A percentile compares a stretch with the other conserved stretches of the same genome.
These are phyloP conservation scores for Clostera curtula DNA, from an alignment of 2,888 invertebrate species.

Conservation along the genomic window DNA sequence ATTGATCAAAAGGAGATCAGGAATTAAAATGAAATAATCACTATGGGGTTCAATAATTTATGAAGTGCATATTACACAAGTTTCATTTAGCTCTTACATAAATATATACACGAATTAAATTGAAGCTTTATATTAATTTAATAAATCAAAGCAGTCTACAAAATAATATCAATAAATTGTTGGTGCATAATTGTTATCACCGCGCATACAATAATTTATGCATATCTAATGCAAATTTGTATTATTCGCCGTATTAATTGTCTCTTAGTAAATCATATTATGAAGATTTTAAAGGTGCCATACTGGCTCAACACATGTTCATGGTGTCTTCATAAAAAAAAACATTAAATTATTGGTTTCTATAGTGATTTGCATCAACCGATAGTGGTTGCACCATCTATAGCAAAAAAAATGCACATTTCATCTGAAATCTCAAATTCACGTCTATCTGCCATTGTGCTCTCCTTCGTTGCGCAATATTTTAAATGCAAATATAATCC, in stretches of 20 bases:
- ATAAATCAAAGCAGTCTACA: slow-evolving; percentile 67
- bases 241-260: no score
- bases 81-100: slow-evolving; percentile 59
- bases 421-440: no score
- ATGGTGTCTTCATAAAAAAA: no score
- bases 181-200: slow-evolving; percentile 24
- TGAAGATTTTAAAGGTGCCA: no score
- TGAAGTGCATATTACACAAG: slow-evolving; percentile 67
- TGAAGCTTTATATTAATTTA: slow-evolving; percentile 59
- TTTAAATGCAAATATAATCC: slow-evolving; percentile 55
- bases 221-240: no score
- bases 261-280: no score
- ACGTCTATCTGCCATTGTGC: slow-evolving; percentile 22
- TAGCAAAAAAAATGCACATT: no score
- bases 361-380: no score
- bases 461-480: slow-evolving; percentile 23
- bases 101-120: slow-evolving; percentile 63
- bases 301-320: no score
- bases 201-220: slow-evolving; percentile 13
- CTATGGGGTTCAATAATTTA: slow-evolving; percentile 63
- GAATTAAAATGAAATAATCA: slow-evolving; percentile 25
- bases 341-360: no score
- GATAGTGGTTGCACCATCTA: no score
- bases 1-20: slow-evolving; percentile 1
- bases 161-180: slow-evolving; percentile 31